Conservation (phyloP, 1,140 invertebrate genomes). For the Hesperophylax magnus region DNA sequence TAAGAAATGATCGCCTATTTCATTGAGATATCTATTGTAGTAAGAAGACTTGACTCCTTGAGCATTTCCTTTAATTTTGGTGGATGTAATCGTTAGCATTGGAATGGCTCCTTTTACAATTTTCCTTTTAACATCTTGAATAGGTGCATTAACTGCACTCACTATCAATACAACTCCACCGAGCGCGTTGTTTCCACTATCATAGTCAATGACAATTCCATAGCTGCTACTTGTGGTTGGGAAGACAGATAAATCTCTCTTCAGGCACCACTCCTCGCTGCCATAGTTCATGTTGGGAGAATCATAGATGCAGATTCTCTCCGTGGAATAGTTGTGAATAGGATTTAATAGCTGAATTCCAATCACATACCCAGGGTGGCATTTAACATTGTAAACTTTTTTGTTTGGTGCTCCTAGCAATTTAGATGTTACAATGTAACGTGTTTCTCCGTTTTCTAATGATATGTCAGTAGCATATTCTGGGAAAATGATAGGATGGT, state of each 20-base stretch:
- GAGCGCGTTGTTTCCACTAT: conserved; percentile 82
- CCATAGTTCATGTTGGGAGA: conserved; percentile 75
- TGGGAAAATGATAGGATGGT: conserved; percentile 80
- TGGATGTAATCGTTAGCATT: conserved; percentile 78
- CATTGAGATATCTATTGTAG: conserved; percentile 91
- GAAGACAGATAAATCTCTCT: conserved; percentile 87
- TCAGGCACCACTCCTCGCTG: conserved; percentile 81
- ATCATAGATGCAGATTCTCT: conserved; percentile 85
- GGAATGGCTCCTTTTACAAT: conserved; percentile 84
- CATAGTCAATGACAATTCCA: conserved; percentile 85
- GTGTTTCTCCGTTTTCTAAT: conserved; percentile 81
- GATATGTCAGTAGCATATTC: conserved; percentile 74
- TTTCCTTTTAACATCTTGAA: conserved; percentile 78
- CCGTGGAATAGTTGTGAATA: conserved; percentile 88
- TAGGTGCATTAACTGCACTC: conserved; percentile 80
- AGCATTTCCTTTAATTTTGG: conserved; percentile 85
- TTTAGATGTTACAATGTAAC: conserved; percentile 82
- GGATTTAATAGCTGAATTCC: conserved; percentile 90
- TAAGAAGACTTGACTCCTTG: conserved; percentile 88
- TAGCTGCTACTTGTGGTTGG: conserved; percentile 89
- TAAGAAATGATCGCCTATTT: conserved; percentile 87
- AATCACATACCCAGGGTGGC: conserved; percentile 82
- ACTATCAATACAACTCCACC: conserved; percentile 88
- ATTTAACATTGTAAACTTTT: conserved; percentile 75
- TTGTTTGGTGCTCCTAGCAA: conserved; percentile 72